These are phyloP conservation scores for Helicorthomorpha holstii DNA, from an alignment of 1,140 invertebrate genomes.

Conservation along the genomic window DNA sequence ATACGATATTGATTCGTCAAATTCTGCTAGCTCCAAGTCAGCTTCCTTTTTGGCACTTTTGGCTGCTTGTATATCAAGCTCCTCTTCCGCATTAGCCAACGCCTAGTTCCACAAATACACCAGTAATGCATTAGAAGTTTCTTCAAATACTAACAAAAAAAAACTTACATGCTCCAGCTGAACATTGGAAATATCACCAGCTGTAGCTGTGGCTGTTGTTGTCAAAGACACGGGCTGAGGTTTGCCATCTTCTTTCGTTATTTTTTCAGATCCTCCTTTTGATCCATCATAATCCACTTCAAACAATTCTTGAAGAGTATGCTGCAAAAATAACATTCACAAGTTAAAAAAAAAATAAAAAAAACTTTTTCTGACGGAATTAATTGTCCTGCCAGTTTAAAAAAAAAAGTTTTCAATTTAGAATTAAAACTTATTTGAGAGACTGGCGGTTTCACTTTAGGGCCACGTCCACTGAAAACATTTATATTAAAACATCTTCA, in stretches of 20 bases:
- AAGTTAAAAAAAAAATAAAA: neutral
- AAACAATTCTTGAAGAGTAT: conserved; percentile 85
- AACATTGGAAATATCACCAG: conserved; percentile 11
- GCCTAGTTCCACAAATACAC: conserved; percentile 35
- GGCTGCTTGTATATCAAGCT: conserved; percentile 79
- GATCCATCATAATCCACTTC: conserved; percentile 48
- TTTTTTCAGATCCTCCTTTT: conserved; percentile 16
- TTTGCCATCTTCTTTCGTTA: conserved; percentile 32
- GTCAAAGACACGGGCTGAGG: neutral
- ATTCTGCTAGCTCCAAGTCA: conserved; percentile 83
- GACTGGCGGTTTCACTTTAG: too few species aligned
- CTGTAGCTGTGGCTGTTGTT: neutral
- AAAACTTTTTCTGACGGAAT: too few species aligned
- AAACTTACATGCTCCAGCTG: conserved; percentile 25
- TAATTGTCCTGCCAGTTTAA: too few species aligned
- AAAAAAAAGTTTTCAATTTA: too few species aligned
- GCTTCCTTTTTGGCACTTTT: conserved; percentile 79
- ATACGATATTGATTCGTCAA: conserved; percentile 90
- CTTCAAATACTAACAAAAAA: conserved; percentile 1
- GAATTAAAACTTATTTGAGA: too few species aligned
- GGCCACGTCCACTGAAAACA: too few species aligned
- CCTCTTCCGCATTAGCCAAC: conserved; percentile 82
- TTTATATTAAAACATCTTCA: too few species aligned
- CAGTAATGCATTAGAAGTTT: neutral
- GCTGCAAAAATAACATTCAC: conserved; percentile 27